Evolutionary conservation across 2,888 invertebrate genomes (phyloP), one percentile per base, ranked within the genome.

Genomic region (Malthinus flaveolus): DNA sequence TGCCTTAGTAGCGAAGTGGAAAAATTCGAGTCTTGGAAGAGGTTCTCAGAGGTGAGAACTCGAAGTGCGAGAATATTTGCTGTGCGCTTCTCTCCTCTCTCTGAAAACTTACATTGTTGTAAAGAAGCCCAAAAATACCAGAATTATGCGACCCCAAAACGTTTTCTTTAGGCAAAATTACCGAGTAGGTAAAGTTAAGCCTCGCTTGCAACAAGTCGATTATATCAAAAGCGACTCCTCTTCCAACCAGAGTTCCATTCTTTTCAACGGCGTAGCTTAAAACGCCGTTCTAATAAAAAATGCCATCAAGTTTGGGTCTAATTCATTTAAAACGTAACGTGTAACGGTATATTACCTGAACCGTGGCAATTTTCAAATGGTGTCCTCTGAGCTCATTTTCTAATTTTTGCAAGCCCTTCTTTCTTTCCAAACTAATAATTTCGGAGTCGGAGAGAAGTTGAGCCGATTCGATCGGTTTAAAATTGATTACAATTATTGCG

Each of bases 121-220:
- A 81, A 0, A 92, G 76, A 64, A 89, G 78, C 58, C 86, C 83
- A 36, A 91, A 79, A 12, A 92, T 75, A 7, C 91, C 90, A 0
- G 81, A 82, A 12, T 82, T 70, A 0, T 73, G 73, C 7, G 81
- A 80, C 0, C 88, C 87, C 62, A 88, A 82, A 7, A 83, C 81
- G 70, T 89, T 87, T 39, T 79, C 80, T 6, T 81, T 77, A 0
- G 91, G 90, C 46, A 83, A 74, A 9, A 89, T 75, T 1, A 93
- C 81, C 9, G 87, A 85, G 68, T 89, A 93, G 0, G 87, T 87
- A 62, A 93, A 93, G 65, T 90, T 87, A 65, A 87, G 87, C 67
- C 85, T 86, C 52, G 85, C 74, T 39, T 84, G 83, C 2, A 93
- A 79, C 45, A 91, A 85, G 23, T 88, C 78, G 7, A 93, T 75